Evolutionary conservation across 2,797 vertebrate genomes (phyloP).

Genomic region (Caiman crocodilus): DNA sequence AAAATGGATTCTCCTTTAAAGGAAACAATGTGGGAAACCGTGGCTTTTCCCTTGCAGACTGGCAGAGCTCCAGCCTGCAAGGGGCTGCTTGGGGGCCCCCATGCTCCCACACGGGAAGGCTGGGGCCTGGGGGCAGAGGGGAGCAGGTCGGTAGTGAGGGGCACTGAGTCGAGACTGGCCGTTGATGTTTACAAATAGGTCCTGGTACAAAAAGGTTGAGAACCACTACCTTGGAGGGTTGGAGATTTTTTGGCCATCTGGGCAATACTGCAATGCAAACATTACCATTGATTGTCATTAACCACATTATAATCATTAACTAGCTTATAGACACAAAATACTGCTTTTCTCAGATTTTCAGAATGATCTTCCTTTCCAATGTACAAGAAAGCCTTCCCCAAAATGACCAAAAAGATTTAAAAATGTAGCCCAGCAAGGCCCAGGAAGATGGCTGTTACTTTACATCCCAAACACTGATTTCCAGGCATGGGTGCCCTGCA

Average conservation of each 20-base stretch:
- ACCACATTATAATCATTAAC: conserved; percentile 60
- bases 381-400: background rate
- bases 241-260: conserved; percentile 65
- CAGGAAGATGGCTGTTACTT: background rate
- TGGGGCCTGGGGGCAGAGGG: too few relatives aligned
- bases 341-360: background rate
- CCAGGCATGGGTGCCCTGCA: background rate
- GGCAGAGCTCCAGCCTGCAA: too few relatives aligned
- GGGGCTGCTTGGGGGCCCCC: too few relatives aligned
- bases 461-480: background rate
- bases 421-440: background rate
- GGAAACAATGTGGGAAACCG: too few relatives aligned
- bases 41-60: too few relatives aligned
- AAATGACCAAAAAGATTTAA: background rate
- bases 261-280: conserved; percentile 60
- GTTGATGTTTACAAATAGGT: too few relatives aligned
- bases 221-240: background rate
- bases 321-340: background rate
- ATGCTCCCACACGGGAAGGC: too few relatives aligned
- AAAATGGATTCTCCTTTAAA: too few relatives aligned
- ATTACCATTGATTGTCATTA: background rate
- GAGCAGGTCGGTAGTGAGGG: too few relatives aligned
- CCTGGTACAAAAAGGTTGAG: too few relatives aligned
- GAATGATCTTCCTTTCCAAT: background rate
- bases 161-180: too few relatives aligned